Evolutionary conservation across 2,888 invertebrate genomes (phyloP), one percentile per base, ranked within the genome.

Genomic region (Agriopis leucophaearia): DNA sequence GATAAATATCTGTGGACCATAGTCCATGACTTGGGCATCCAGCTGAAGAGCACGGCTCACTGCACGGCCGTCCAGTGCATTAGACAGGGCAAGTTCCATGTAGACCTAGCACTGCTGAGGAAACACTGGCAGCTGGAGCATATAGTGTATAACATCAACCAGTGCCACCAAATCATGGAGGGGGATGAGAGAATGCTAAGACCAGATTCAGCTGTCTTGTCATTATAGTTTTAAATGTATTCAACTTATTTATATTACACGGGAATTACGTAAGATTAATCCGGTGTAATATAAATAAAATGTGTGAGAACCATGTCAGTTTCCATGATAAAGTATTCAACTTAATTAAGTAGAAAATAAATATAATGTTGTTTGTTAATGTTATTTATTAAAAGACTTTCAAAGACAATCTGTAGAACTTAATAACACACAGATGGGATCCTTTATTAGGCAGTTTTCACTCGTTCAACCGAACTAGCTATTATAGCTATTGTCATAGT

Each of bases 21-120:
- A n/a, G 89, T 99, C 13, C 96, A 98, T 83, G 97, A 98, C 71
- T 91, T 99, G 45, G 99, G 98, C 6, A 84, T 97, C 0, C 95
- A 96, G 81, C 83, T 99, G 47, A 96, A 96, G 78, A 96, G 97
- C 1, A 95, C 96, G 0, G 99, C 99, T 0, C 96, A 97, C 74
- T 98, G 98, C 81, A 96, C 95, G 0, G 95, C 95, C 10, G 92
- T 99, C 8, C 96, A 97, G 71, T 97, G 98, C 81, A 95, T 97
- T 15, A 95, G 98, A 54, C 96, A 97, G 80, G 98, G 98, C 27
- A 95, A 96, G 78, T 99, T 99, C 84, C 94, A 94, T 5, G 80
- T 97, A 4, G 95, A 97, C 0, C 93, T 96, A 78, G 96, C 98
- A 0, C 88, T 99, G 16, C 88, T 99, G 18, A 92, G 96, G 47